Conservation (phyloP, 1,140 invertebrate species). For the Macrostomum lignano region DNA sequence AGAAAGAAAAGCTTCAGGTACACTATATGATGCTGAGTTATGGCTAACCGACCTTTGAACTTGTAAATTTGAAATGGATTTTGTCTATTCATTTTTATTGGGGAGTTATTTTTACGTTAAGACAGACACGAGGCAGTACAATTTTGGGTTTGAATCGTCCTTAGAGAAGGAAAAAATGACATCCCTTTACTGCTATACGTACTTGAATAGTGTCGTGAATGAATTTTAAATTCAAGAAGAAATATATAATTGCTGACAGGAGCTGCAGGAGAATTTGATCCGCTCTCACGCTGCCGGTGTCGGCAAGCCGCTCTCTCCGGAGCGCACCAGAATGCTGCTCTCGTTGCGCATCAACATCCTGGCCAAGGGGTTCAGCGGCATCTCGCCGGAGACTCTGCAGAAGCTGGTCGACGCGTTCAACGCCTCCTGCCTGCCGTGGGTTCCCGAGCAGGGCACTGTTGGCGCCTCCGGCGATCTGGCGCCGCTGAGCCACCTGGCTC, state of each 20-base stretch:
- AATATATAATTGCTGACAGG: constrained; percentile 29
- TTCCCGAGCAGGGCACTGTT: constrained; percentile 44
- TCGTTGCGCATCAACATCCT: constrained; percentile 42
- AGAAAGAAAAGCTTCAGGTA: constrained; percentile 16
- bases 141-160: neutral
- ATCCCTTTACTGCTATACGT: neutral
- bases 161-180: neutral
- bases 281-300: constrained; percentile 42
- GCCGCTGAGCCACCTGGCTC: constrained; percentile 39
- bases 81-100: too few relatives aligned
- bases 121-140: neutral
- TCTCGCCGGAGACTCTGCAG: constrained; percentile 35
- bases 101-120: neutral
- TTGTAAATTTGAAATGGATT: too few relatives aligned
- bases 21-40: too few relatives aligned
- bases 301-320: constrained; percentile 35
- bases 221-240: neutral
- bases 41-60: too few relatives aligned
- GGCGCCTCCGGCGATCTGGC: constrained; percentile 44
- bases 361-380: constrained; percentile 43
- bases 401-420: constrained; percentile 42
- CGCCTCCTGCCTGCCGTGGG: constrained; percentile 32
- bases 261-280: constrained; percentile 41
- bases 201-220: neutral
- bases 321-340: constrained; percentile 38